These are phyloP conservation scores for Mus caroli DNA, from an alignment of 2,797 vertebrate genomes.

Conservation along the genomic window DNA sequence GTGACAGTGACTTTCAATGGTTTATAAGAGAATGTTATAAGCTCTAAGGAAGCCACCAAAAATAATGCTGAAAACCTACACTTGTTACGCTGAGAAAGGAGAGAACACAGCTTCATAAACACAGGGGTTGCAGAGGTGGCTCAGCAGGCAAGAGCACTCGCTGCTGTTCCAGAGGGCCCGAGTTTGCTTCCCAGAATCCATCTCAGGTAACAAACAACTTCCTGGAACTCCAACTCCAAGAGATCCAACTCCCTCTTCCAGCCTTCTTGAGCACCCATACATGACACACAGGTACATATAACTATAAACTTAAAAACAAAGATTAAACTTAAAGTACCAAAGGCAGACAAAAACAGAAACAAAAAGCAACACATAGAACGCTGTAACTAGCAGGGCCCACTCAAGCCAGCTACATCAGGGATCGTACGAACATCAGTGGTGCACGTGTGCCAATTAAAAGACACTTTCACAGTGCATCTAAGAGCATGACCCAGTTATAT, in stretches of 20 bases:
- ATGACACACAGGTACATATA: neutral
- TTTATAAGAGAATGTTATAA: neutral
- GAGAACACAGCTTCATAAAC: neutral
- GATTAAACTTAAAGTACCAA: neutral
- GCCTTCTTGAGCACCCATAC: neutral
- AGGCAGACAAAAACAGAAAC: neutral
- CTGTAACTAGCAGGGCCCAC: neutral
- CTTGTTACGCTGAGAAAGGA: neutral
- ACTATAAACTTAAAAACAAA: neutral
- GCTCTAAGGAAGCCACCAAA: neutral
- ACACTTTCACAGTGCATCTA: neutral
- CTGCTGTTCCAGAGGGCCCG: neutral
- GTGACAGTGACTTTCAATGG: neutral
- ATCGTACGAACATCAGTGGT: neutral
- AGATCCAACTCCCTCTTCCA: neutral
- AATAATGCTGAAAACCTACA: neutral
- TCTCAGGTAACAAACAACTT: neutral
- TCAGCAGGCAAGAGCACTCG: neutral
- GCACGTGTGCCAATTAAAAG: neutral
- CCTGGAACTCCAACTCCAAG: neutral
- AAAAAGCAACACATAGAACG: neutral
- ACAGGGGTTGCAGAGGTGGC: neutral
- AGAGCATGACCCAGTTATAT: neutral
- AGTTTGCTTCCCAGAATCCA: neutral
- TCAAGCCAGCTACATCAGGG: neutral